Evolutionary conservation across 2,797 vertebrate species (phyloP).

Genomic region (Buphagus erythrorhynchus): DNA sequence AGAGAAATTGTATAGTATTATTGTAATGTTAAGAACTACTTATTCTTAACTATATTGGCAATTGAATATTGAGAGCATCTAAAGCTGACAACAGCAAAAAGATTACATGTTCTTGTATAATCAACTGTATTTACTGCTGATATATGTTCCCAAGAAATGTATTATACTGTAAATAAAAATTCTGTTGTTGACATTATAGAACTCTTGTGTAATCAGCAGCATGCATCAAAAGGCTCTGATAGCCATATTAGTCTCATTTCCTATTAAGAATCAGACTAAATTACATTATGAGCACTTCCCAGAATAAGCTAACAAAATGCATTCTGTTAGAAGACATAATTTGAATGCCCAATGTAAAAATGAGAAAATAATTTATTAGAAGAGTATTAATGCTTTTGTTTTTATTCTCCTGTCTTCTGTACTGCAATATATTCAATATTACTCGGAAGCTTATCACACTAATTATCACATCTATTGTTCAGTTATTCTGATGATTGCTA

Average conservation of each 20-base stretch:
- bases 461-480: constrained; percentile 73
- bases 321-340: constrained; percentile 68
- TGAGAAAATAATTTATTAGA: constrained; percentile 61
- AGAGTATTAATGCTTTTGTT: constrained; percentile 57
- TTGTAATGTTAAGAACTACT: constrained; percentile 45
- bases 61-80: constrained; percentile 40
- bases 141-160: constrained; percentile 46
- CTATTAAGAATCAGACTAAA: constrained; percentile 74
- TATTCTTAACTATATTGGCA: constrained; percentile 37
- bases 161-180: constrained; percentile 67
- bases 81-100: constrained; percentile 59
- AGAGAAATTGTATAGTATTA: constrained; percentile 6
- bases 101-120: constrained; percentile 47
- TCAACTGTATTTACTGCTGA: constrained; percentile 61
- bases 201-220: constrained; percentile 57
- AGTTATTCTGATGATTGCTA: constrained; percentile 63
- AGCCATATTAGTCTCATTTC: constrained; percentile 69
- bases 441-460: constrained; percentile 59
- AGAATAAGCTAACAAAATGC: constrained; percentile 68
- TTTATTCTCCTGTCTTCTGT: constrained; percentile 49
- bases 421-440: constrained; percentile 50
- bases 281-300: constrained; percentile 58
- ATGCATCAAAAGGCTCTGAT: constrained; percentile 72
- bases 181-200: constrained; percentile 60
- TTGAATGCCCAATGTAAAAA: constrained; percentile 68